phyloP scores from a whole-genome alignment of 2,888 invertebrate species.

The Papilio demoleus region DNA sequence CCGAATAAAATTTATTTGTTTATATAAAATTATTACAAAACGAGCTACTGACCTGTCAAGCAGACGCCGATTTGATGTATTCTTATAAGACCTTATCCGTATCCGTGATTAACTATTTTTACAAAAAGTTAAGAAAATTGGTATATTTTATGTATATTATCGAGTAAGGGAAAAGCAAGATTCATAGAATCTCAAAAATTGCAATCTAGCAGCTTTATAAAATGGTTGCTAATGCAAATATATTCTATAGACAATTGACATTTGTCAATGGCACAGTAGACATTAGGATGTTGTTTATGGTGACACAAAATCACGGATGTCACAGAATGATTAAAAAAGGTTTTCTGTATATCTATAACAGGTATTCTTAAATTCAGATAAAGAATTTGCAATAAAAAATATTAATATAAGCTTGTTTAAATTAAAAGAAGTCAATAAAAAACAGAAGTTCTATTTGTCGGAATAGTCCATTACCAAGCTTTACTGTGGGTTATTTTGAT shows the following conservation, averaged over 20 bases:
- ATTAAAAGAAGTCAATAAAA: too few relatives aligned
- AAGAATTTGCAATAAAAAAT: too few relatives aligned
- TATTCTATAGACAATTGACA: not conserved
- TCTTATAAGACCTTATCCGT: not conserved
- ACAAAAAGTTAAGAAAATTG: not conserved
- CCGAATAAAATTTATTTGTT: conserved; percentile 8
- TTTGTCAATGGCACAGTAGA: too few relatives aligned
- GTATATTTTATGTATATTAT: not conserved
- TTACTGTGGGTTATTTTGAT: too few relatives aligned
- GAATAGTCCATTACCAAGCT: too few relatives aligned
- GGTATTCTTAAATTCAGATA: too few relatives aligned
- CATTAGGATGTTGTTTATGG: not conserved
- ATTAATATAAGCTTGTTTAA: too few relatives aligned
- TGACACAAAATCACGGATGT: not conserved
- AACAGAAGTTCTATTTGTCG: too few relatives aligned
- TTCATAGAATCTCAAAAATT: conserved; percentile 11
- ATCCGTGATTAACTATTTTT: conserved; percentile 8
- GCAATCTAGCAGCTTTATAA: not conserved
- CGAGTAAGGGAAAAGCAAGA: not conserved
- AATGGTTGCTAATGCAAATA: conserved; percentile 2
- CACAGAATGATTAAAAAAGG: too few relatives aligned
- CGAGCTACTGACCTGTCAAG: conserved; percentile 27
- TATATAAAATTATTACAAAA: conserved; percentile 1
- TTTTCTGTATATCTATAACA: too few relatives aligned
- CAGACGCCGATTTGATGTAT: conserved; percentile 2